A percentile compares a stretch with the other conserved stretches of the same genome.
Conservation (phyloP, 2,797 vertebrate species). For the Acrocephalus scirpaceus region DNA sequence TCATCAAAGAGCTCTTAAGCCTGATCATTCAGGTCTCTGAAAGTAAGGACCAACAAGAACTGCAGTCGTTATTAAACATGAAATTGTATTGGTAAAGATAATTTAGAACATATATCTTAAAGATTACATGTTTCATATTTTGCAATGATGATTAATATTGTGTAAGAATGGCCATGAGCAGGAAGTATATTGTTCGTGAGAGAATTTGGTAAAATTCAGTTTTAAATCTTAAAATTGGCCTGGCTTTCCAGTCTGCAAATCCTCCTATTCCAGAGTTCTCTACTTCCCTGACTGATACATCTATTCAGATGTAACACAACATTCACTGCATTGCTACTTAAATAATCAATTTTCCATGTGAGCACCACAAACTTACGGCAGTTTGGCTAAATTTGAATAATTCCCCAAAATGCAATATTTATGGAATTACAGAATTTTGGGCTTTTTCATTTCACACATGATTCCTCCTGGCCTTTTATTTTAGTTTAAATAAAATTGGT, state of each 20-base stretch:
- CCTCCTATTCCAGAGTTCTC: not conserved
- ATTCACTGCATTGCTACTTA: not conserved
- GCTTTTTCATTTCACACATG: not conserved
- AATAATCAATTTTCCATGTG: not conserved
- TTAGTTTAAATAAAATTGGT: not conserved
- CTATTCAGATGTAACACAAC: not conserved
- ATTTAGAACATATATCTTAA: not conserved
- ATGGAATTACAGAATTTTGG: not conserved
- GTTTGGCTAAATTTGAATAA: not conserved
- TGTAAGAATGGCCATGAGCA: not conserved
- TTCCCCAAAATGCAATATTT: not conserved
- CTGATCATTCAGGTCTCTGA: not conserved
- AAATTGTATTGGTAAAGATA: not conserved
- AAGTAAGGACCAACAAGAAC: not conserved
- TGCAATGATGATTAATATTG: not conserved
- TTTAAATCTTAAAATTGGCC: not conserved
- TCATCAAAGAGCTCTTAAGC: not conserved
- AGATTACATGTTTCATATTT: not conserved
- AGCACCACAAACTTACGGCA: not conserved
- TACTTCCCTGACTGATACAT: not conserved
- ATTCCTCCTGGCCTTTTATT: not conserved
- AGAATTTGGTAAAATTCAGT: not conserved
- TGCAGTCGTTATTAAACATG: not conserved
- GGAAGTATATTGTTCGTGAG: not conserved
- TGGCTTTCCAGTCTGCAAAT: not conserved